phyloP scores from a whole-genome alignment of 2,797 vertebrate genomes.

The Acanthopagrus latus region DNA sequence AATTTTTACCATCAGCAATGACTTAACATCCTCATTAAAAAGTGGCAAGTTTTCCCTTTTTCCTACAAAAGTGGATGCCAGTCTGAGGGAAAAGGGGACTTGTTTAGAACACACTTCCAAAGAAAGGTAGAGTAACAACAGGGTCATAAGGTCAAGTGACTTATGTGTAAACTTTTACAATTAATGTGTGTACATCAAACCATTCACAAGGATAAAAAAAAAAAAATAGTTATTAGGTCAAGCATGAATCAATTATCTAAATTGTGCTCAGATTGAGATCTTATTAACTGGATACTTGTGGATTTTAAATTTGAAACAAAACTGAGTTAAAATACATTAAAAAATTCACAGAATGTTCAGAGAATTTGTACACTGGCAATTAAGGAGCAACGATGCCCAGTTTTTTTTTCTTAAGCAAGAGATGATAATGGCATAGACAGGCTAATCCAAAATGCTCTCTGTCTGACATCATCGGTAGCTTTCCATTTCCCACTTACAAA shows the following conservation, averaged over 20 bases:
- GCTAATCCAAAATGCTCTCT: background rate
- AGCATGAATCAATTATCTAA: background rate
- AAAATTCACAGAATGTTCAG: background rate
- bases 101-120: background rate
- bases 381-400: background rate
- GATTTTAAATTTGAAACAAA: background rate
- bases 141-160: conserved; percentile 4
- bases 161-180: conserved; percentile 17
- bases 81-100: background rate
- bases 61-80: no score
- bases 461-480: background rate
- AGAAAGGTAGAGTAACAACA: background rate
- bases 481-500: background rate
- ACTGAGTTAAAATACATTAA: background rate
- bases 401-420: background rate
- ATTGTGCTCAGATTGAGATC: background rate
- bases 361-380: background rate
- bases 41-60: no score
- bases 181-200: background rate
- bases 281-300: background rate
- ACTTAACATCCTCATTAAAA: no score
- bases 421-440: background rate
- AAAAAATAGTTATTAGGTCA: background rate
- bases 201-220: background rate
- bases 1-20: no score